A percentile compares a stretch with the other conserved stretches of the same genome.
Evolutionary conservation across 2,797 vertebrate species (phyloP).

Genomic region (Lepilemur septentrionalis): DNA sequence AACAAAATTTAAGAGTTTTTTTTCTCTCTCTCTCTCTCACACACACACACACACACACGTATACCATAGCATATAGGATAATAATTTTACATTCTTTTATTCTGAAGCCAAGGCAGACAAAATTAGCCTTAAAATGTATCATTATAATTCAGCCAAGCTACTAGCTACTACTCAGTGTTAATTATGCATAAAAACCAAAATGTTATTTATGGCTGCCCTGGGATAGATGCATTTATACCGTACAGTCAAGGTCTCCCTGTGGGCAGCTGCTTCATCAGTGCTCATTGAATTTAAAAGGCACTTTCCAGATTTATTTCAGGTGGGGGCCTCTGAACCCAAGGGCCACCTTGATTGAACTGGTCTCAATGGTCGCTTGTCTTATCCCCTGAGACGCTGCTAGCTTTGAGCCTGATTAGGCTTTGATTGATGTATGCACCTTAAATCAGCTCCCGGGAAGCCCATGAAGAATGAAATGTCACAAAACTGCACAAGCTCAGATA

Average conservation of each 20-base stretch:
- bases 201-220: conserved; percentile 78
- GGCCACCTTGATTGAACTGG: conserved; percentile 67
- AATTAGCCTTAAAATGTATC: conserved; percentile 66
- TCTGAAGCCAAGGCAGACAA: conserved; percentile 68
- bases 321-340: conserved; percentile 46
- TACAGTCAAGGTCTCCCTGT: conserved; percentile 40
- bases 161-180: conserved; percentile 76
- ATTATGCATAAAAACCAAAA: conserved; percentile 82
- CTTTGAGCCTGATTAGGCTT: conserved; percentile 71
- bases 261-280: conserved; percentile 60
- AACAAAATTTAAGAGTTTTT: background rate
- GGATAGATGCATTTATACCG: conserved; percentile 73
- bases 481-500: conserved; percentile 27
- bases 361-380: conserved; percentile 37
- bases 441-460: conserved; percentile 58
- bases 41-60: background rate
- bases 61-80: background rate
- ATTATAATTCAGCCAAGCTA: conserved; percentile 78
- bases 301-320: conserved; percentile 62
- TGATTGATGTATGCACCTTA: conserved; percentile 71
- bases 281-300: conserved; percentile 70
- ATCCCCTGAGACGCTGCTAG: conserved; percentile 27
- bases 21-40: too few species aligned
- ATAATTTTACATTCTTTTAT: conserved; percentile 26
- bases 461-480: conserved; percentile 65